Evolutionary conservation across 2,888 invertebrate genomes (phyloP).

Genomic region (Drosophila robusta): DNA sequence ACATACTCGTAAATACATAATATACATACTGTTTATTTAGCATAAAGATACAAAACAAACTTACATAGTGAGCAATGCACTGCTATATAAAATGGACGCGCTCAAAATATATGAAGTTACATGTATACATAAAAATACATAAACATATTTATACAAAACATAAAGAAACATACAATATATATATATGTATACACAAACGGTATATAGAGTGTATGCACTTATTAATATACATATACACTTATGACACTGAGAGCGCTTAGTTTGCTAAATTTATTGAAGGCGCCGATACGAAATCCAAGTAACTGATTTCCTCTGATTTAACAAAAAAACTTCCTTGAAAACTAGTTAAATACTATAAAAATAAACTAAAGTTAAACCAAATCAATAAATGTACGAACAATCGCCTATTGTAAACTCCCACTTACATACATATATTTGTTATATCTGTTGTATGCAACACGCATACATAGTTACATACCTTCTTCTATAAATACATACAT

Average conservation of each 20-base stretch:
- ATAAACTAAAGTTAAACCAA: constrained; percentile 41
- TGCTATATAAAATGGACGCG: constrained; percentile 41
- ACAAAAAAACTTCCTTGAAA: constrained; percentile 51
- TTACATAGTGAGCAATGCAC: constrained; percentile 65
- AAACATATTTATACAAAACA: constrained; percentile 39
- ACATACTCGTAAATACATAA: constrained; percentile 35
- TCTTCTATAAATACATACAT: constrained; percentile 1
- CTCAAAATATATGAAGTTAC: constrained; percentile 25
- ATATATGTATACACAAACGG: constrained; percentile 10
- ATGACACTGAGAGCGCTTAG: constrained; percentile 16
- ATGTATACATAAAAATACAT: constrained; percentile 20
- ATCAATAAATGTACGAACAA: constrained; percentile 73
- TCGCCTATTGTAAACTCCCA: constrained; percentile 62
- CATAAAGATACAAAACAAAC: constrained; percentile 47
- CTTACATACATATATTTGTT: constrained; percentile 19
- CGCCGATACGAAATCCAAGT: constrained; percentile 42
- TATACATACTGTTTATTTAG: constrained; percentile 39
- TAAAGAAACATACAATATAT: constrained; percentile 32
- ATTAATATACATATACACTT: constrained; percentile 20
- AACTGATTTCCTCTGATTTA: constrained; percentile 41
- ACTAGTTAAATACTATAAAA: constrained; percentile 16
- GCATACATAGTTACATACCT: constrained; percentile 17
- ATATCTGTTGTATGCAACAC: constrained; percentile 4
- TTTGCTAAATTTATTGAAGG: constrained; percentile 36
- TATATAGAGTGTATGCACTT: constrained; percentile 8